Base-by-base conservation (phyloP, 2,113 vertebrate species). In the Nymphicus hollandicus region DNA sequence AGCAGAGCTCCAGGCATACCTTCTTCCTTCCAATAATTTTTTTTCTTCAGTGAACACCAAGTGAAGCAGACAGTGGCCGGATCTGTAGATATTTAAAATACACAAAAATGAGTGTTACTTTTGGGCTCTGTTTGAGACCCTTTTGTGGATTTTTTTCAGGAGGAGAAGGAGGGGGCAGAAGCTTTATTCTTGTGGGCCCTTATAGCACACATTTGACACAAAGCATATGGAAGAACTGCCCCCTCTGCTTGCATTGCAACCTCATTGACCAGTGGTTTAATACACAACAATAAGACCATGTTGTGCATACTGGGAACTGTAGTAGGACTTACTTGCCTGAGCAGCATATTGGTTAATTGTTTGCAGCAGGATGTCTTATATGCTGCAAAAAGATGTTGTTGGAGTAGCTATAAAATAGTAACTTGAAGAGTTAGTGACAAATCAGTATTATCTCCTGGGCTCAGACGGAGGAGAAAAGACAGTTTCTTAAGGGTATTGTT, bases 381-480 rank as follows among this genome's bases (percentile, higher is more conserved):
- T 8, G 22, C 77, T 94, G 88, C 88, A 91, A 93, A 92, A 93
- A 88, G 73, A 61, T 89, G 77, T 61, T 88, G 71, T 70, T 94
- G 58, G 64, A 88, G 22, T 69, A 87, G 78, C 65, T 88, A 78
- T 88, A 89, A 94, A 94, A 72, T 61, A 84, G 73, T 86, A 89
- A 79, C 73, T 91, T 86, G 80, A 91, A 83, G 89, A 84, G 49
- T 88, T 94, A 93, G 80, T 88, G 79, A 78, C 72, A 93, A 92
- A 85, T 91, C 66, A 63, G 86, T 81, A 72, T 81, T 84, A 92
- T 28, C 31, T 97, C 91, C 56, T 69, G 77, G 74, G 73, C 44
- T 94, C 77, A 77, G 41, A 52, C 23, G 71, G 63, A 81, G 44
- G 71, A 94, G 70, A 92, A 94, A 93, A 81, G 81, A 56, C 56